Percentiles rank a stretch among this genome's conserved stretches.
Conservation (phyloP, 1,140 invertebrate species). For the Hetaerina americana region DNA sequence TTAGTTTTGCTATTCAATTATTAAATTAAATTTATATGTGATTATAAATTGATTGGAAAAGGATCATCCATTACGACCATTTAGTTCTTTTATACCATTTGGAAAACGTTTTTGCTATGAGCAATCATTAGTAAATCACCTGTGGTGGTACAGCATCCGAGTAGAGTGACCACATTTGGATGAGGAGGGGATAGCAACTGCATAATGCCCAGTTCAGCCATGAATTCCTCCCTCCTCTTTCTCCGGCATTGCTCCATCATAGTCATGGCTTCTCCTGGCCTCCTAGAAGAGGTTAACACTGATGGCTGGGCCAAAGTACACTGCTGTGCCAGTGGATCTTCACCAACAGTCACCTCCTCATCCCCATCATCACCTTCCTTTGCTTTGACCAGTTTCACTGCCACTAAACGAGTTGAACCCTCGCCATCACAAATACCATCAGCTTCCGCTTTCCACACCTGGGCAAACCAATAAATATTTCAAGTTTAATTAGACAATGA, state of each 20-base stretch:
- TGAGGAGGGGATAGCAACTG: constrained; percentile 63
- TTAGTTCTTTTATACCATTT: too few species aligned
- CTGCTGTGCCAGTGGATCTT: not conserved
- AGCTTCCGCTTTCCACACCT: constrained; percentile 74
- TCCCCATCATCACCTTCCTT: constrained; percentile 57
- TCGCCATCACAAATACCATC: constrained; percentile 63
- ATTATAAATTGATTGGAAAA: too few species aligned
- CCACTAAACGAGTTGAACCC: constrained; percentile 61
- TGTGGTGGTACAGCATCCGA: constrained; percentile 72
- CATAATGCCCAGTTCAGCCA: constrained; percentile 69
- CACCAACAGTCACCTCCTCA: constrained; percentile 26
- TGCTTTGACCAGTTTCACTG: constrained; percentile 67
- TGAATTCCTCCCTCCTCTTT: constrained; percentile 35
- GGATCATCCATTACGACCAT: too few species aligned
- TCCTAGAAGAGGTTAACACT: not conserved
- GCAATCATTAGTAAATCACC: too few species aligned
- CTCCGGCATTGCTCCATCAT: not conserved
- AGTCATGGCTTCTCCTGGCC: not conserved
- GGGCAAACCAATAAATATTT: constrained; percentile 7
- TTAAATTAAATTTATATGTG: too few species aligned
- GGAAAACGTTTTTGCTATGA: too few species aligned
- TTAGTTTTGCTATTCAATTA: too few species aligned
- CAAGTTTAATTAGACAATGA: too few species aligned
- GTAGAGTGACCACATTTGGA: constrained; percentile 70
- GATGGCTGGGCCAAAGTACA: not conserved